A percentile compares a stretch with the other conserved stretches of the same genome.
phyloP scores from a whole-genome alignment of 2,113 vertebrate species.

The Thermophis baileyi region DNA sequence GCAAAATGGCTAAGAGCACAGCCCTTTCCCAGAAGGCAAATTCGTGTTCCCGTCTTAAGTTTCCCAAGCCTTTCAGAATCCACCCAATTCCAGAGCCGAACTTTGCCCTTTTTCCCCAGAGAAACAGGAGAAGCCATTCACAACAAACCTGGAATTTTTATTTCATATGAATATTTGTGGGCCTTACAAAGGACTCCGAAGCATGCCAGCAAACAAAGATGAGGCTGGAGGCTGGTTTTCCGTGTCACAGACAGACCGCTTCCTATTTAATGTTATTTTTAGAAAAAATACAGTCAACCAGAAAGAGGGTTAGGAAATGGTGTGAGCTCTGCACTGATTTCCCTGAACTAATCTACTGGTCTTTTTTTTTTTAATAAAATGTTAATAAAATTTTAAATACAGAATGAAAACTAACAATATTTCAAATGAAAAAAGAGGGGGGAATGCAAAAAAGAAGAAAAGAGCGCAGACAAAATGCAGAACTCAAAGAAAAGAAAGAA shows the following conservation, averaged over 20 bases:
- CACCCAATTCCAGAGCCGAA: neutral
- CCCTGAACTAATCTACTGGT: neutral
- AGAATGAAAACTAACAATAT: no score
- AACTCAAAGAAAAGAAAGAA: no score
- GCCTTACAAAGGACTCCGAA: neutral
- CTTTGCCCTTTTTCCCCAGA: neutral
- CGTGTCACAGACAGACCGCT: neutral
- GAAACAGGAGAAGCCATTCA: neutral
- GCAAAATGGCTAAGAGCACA: neutral
- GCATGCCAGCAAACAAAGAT: neutral
- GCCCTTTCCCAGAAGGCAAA: neutral
- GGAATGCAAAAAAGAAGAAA: no score
- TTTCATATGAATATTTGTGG: neutral
- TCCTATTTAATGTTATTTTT: neutral
- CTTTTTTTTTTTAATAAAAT: neutral
- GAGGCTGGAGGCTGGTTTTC: neutral
- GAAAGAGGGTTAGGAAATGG: neutral
- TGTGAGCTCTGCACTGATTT: neutral
- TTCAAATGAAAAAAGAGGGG: no score
- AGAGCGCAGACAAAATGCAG: no score
- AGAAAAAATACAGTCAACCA: neutral
- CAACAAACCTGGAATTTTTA: neutral
- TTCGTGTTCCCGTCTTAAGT: neutral
- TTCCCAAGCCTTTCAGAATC: neutral
- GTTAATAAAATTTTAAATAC: no score